Percentiles rank a stretch among this genome's conserved stretches.
These are phyloP conservation scores for Psylliodes chrysocephalus DNA, from an alignment of 2,888 invertebrate species.

Conservation along the genomic window DNA sequence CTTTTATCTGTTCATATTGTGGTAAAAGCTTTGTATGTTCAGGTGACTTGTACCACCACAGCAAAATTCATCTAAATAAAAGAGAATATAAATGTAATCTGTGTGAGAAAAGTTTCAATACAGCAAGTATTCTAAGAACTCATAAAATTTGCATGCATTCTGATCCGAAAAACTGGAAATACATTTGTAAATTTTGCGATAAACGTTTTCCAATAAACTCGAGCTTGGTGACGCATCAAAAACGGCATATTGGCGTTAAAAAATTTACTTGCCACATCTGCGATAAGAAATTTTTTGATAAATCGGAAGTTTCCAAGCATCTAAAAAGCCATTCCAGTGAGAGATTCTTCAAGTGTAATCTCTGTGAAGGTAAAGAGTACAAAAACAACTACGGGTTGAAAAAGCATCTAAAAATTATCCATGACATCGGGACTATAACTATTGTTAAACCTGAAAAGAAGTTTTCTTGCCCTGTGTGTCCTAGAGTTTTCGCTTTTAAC, in stretches of 20 bases:
- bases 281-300: slow-evolving; percentile 60
- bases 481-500: slow-evolving; percentile 50
- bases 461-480: slow-evolving; percentile 50
- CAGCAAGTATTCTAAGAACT: slow-evolving; percentile 50
- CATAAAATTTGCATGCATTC: slow-evolving; percentile 55
- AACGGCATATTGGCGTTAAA: slow-evolving; percentile 57
- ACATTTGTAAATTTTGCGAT: slow-evolving; percentile 48
- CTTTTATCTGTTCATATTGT: slow-evolving; percentile 50
- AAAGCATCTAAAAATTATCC: slow-evolving; percentile 51
- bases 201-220: slow-evolving; percentile 54
- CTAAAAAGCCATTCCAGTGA: slow-evolving; percentile 51
- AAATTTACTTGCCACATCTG: slow-evolving; percentile 53
- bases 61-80: slow-evolving; percentile 53
- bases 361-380: slow-evolving; percentile 52
- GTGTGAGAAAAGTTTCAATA: slow-evolving; percentile 53
- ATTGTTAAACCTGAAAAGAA: slow-evolving; percentile 57
- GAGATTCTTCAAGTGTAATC: slow-evolving; percentile 47
- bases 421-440: slow-evolving; percentile 56
- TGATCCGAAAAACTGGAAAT: slow-evolving; percentile 54
- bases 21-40: slow-evolving; percentile 60
- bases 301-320: slow-evolving; percentile 51
- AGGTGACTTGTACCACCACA: slow-evolving; percentile 51
- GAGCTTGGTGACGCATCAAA: slow-evolving; percentile 49
- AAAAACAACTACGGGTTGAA: slow-evolving; percentile 51
- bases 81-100: slow-evolving; percentile 51